Conservation (phyloP, 2,797 vertebrate species). For the Pygocentrus nattereri region DNA sequence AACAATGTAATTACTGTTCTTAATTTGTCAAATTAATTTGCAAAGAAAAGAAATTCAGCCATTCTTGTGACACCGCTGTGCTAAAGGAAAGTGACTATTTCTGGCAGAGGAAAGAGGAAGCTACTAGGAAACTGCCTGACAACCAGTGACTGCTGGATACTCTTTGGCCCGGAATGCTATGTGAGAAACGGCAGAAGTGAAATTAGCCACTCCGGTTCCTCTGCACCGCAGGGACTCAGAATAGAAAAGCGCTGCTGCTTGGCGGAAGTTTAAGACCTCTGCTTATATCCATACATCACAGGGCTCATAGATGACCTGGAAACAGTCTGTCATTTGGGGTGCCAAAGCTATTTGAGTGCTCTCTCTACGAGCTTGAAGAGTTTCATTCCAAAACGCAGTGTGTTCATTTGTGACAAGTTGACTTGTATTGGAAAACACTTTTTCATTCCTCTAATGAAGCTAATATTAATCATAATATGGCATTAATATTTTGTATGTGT, state of each 20-base stretch:
- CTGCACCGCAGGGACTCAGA: constrained; percentile 54
- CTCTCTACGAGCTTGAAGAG: neutral
- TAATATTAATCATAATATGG: no score
- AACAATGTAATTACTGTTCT: no score
- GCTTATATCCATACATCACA: constrained; percentile 14
- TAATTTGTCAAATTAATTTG: neutral
- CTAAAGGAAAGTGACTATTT: constrained; percentile 36
- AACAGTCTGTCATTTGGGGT: neutral
- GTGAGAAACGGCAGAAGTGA: constrained; percentile 36
- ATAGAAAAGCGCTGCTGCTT: constrained; percentile 56
- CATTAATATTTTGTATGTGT: no score
- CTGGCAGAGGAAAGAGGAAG: constrained; percentile 12
- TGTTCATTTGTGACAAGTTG: no score
- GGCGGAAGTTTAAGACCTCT: constrained; percentile 63
- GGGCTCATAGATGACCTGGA: constrained; percentile 15
- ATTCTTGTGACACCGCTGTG: constrained; percentile 3
- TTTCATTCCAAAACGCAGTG: neutral
- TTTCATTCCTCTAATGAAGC: no score
- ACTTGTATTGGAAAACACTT: no score
- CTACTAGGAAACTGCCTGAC: constrained; percentile 25
- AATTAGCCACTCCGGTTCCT: constrained; percentile 56
- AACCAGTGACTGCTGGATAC: constrained; percentile 11
- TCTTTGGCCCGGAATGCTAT: constrained; percentile 7
- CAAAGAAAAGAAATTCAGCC: neutral
- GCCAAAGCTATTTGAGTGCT: constrained; percentile 22